A percentile compares a stretch with the other conserved stretches of the same genome.
These are phyloP conservation scores for Eretmodus cyanostictus DNA, from an alignment of 2,113 vertebrate species.

Conservation along the genomic window DNA sequence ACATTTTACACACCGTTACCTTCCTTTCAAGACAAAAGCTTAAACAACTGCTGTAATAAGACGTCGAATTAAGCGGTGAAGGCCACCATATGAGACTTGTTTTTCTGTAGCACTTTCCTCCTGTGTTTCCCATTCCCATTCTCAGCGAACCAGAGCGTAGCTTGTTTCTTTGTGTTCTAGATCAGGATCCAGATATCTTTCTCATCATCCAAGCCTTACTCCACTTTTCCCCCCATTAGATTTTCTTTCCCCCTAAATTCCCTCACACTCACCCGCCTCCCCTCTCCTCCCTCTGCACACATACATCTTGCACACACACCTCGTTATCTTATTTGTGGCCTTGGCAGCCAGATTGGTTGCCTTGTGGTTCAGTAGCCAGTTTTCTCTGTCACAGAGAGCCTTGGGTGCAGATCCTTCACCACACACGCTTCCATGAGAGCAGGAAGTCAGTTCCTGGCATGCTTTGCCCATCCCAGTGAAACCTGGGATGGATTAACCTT, in stretches of 20 bases:
- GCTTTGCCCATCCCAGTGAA: conserved; percentile 50
- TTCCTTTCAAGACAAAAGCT: conserved; percentile 50
- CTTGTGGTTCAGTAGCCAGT: conserved; percentile 63
- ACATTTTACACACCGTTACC: conserved; percentile 58
- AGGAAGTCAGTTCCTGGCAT: conserved; percentile 62
- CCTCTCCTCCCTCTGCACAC: conserved; percentile 29
- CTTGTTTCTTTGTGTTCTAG: conserved; percentile 50
- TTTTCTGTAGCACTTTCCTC: conserved; percentile 44
- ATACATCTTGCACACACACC: conserved; percentile 63
- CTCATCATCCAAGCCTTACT: conserved; percentile 61
- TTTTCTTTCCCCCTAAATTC: conserved; percentile 65
- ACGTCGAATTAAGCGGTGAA: conserved; percentile 1
- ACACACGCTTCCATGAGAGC: conserved; percentile 55
- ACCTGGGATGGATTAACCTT: conserved; percentile 69
- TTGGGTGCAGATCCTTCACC: conserved; percentile 49
- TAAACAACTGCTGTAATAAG: conserved; percentile 68
- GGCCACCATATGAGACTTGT: conserved; percentile 16
- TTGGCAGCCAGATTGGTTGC: conserved; percentile 64
- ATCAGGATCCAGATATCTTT: conserved; percentile 59
- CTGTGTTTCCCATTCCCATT: conserved; percentile 1
- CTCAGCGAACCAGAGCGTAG: conserved; percentile 47
- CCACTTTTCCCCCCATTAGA: conserved; percentile 56
- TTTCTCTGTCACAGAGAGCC: conserved; percentile 53
- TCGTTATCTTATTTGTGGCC: conserved; percentile 69
- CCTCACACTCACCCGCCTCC: conserved; percentile 47